These are phyloP conservation scores for Teleiodes luculella DNA, from an alignment of 2,888 invertebrate species.

Conservation along the genomic window DNA sequence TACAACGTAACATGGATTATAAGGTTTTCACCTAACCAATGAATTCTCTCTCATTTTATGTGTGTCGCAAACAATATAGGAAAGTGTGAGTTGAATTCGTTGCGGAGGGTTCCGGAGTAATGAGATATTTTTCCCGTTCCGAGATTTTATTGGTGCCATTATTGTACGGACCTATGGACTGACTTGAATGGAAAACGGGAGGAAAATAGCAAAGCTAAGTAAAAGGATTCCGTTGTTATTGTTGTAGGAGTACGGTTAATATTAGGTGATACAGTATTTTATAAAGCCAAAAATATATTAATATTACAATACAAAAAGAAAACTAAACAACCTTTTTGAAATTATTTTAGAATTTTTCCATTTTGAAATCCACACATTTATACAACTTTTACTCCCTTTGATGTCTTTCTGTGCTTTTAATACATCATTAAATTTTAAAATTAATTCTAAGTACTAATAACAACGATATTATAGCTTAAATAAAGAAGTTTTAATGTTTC, in stretches of 20 bases:
- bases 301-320: too few relatives aligned
- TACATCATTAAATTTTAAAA: too few relatives aligned
- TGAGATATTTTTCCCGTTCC: slow-evolving; percentile 1
- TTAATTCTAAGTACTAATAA: too few relatives aligned
- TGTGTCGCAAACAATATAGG: slow-evolving; percentile 16
- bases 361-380: too few relatives aligned
- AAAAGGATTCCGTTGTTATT: slow-evolving; percentile 2
- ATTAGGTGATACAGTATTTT: too few relatives aligned
- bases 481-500: too few relatives aligned
- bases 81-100: slow-evolving; percentile 7
- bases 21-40: slow-evolving; percentile 15
- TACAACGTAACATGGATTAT: slow-evolving; percentile 5
- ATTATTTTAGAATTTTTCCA: too few relatives aligned
- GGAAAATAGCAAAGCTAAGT: slow-evolving; percentile 3
- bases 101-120: neutral
- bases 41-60: slow-evolving; percentile 14
- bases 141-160: slow-evolving; percentile 7
- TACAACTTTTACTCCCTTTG: too few relatives aligned
- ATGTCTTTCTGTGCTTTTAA: too few relatives aligned
- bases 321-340: too few relatives aligned
- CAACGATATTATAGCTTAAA: too few relatives aligned
- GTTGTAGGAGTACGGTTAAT: neutral
- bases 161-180: slow-evolving; percentile 1
- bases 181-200: neutral
- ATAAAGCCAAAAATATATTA: too few relatives aligned